phyloP scores from a whole-genome alignment of 2,888 invertebrate genomes.

The Ophion ellenae region DNA sequence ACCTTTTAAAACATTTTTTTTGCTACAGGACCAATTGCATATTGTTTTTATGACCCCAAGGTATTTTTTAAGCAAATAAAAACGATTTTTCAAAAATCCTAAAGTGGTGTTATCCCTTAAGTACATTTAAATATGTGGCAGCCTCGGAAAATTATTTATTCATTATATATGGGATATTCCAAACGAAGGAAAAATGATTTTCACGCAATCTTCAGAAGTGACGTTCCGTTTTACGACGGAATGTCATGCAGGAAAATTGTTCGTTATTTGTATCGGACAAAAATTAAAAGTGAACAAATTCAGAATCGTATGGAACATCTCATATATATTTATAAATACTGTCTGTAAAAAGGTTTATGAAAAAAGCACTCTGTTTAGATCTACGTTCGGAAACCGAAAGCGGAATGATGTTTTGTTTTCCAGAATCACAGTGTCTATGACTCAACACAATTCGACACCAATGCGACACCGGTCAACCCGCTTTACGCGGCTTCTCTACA shows the following conservation, averaged over 20 bases:
- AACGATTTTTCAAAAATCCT: too few relatives aligned
- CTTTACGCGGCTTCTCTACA: constrained; percentile 89
- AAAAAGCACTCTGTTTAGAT: constrained; percentile 30
- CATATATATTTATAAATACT: not conserved
- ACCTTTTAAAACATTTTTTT: too few relatives aligned
- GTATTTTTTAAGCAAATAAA: too few relatives aligned
- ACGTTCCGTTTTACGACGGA: not conserved
- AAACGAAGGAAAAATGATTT: not conserved
- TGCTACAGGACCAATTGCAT: too few relatives aligned
- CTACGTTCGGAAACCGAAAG: constrained; percentile 63
- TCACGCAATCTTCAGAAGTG: not conserved
- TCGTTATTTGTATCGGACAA: not conserved
- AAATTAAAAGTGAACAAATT: not conserved
- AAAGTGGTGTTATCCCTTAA: not conserved
- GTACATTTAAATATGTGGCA: constrained; percentile 13
- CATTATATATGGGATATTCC: constrained; percentile 36
- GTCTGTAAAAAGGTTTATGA: constrained; percentile 1
- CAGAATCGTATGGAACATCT: not conserved
- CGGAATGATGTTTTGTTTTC: constrained; percentile 77
- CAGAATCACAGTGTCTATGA: constrained; percentile 90
- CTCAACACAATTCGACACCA: constrained; percentile 89
- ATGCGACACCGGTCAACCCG: constrained; percentile 88
- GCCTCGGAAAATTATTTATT: constrained; percentile 9
- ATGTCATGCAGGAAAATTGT: not conserved
- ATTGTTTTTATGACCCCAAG: too few relatives aligned